Conservation (phyloP, 2,797 vertebrate genomes). For the Cynopterus sphinx region DNA sequence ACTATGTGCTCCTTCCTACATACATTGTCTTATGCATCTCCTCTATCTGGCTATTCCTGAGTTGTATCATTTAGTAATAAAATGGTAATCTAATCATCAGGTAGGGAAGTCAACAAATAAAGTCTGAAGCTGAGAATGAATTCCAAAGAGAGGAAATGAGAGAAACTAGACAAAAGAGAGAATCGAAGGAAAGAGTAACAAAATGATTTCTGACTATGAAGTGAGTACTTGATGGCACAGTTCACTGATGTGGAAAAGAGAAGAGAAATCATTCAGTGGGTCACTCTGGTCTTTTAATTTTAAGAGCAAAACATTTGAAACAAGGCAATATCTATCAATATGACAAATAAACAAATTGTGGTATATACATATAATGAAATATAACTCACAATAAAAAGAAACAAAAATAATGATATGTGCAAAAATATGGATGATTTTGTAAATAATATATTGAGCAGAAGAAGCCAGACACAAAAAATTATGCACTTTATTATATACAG, state of each 20-base stretch:
- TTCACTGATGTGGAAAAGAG: background rate
- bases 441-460: no score
- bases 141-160: background rate
- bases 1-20: background rate
- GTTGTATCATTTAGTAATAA: background rate
- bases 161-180: background rate
- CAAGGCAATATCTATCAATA: background rate
- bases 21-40: background rate
- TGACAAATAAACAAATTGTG: background rate
- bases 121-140: background rate
- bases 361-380: background rate
- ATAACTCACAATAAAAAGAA: no score
- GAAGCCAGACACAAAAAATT: no score
- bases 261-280: background rate
- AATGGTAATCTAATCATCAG: background rate
- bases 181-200: background rate
- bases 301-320: background rate
- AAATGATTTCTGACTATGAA: background rate
- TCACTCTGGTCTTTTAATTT: background rate
- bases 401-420: no score
- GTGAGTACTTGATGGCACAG: fast-evolving
- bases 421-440: no score
- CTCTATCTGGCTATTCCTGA: background rate
- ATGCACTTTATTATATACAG: no score
- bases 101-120: background rate